Conservation (phyloP, 2,888 invertebrate species). For the Peribatodes rhomboidaria region DNA sequence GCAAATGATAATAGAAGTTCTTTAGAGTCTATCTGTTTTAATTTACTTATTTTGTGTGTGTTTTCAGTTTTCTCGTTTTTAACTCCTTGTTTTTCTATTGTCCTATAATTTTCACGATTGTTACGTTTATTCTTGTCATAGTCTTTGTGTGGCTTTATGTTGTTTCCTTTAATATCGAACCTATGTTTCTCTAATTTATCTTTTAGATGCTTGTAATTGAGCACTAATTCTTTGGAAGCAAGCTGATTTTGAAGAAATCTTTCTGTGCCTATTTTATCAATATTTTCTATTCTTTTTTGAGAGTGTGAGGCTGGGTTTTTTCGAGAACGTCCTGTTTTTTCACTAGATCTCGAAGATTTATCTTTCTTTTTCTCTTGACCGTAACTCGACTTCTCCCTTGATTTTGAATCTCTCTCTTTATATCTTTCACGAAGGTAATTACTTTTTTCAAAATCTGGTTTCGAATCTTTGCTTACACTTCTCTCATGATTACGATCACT, state of each 20-base stretch:
- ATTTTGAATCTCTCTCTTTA: slow-evolving; percentile 25
- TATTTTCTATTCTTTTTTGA: slow-evolving; percentile 2
- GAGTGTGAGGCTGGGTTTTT: neutral
- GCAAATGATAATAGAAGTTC: slow-evolving; percentile 10
- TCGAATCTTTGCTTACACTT: slow-evolving; percentile 27
- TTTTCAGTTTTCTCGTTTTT: slow-evolving; percentile 21
- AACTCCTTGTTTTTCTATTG: neutral
- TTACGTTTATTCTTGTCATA: slow-evolving; percentile 7
- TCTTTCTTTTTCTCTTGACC: slow-evolving; percentile 28
- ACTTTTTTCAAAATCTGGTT: neutral
- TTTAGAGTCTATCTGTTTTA: slow-evolving; percentile 8
- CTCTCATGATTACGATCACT: neutral
- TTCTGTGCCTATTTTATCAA: slow-evolving; percentile 36
- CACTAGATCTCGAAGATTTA: slow-evolving; percentile 13
- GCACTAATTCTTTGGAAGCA: slow-evolving; percentile 41
- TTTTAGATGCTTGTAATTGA: slow-evolving; percentile 52
- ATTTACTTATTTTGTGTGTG: neutral
- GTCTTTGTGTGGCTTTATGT: neutral
- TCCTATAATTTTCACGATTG: slow-evolving; percentile 11
- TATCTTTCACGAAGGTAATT: slow-evolving; percentile 9
- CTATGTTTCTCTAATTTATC: slow-evolving; percentile 27
- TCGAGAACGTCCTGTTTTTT: neutral
- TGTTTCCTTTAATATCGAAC: slow-evolving; percentile 13
- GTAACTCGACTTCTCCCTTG: slow-evolving; percentile 5
- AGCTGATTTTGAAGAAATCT: slow-evolving; percentile 40